Evolutionary conservation across 1,140 invertebrate genomes (phyloP), one percentile per base, ranked within the genome.

Genomic region (Galleria mellonella): DNA sequence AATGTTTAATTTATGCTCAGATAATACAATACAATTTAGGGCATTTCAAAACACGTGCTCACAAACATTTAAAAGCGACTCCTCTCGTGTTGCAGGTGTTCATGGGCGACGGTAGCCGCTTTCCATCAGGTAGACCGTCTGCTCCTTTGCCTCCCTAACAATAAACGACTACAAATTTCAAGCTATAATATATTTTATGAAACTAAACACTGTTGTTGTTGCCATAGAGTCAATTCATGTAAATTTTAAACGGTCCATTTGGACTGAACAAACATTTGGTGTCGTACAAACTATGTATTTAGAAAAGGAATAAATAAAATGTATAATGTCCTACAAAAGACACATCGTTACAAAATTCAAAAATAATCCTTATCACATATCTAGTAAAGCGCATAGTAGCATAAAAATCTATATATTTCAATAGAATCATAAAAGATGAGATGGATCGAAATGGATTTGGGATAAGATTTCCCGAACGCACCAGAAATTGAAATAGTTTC

Each of bases 391-490:
- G 7, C 8, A 43, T 11, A 43, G 27, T 43, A n/a, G 27, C 36
- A 10, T 47, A 17, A 28, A 11, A 0, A 9, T 1, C 10, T 5
- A 10, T 2, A 12, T 17, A 37, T 37, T 37, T 13, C 13, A 15
- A 17, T 35, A 35, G 12, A 35, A 35, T 35, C 33, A 35, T 37
- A 37, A 11, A 37, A 37, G 9, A 37, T 5, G 35, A 17, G 11
- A 23, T 10, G 27, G 10, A 57, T 53, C 40, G 33, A 50, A 43
- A 78, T 75, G 63, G 55, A 75, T 63, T 64, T 57, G 43, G 67
- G 48, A 30, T 55, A 36, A 48, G 28, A 44, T 45, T 52, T 51
- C 49, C 47, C 47, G 46, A 63, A 67, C 58, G 51, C 48, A 63
- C 51, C 44, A 40, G 13, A 41, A 54, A 38, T 51, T 37, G 27